A percentile compares a stretch with the other conserved stretches of the same genome.
phyloP scores from a whole-genome alignment of 2,797 vertebrate species.

The Crotalus adamanteus region DNA sequence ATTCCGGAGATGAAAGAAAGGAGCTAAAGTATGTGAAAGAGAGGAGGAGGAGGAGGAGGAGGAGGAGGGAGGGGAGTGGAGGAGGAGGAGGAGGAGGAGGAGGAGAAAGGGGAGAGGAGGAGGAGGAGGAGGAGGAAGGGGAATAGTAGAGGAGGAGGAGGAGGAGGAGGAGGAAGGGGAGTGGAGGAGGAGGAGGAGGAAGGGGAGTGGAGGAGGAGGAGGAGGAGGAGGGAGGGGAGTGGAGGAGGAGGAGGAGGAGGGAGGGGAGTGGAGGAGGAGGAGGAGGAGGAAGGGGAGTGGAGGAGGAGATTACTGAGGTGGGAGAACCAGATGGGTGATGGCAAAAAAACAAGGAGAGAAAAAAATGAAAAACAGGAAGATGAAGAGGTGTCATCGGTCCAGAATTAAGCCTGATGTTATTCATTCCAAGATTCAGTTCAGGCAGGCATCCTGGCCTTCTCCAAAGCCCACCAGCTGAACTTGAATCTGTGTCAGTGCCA shows the following conservation, averaged over 20 bases:
- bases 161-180: slow-evolving; percentile 45
- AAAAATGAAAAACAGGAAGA: slow-evolving; percentile 25
- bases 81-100: slow-evolving; percentile 38
- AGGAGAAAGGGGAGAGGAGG: slow-evolving; percentile 24
- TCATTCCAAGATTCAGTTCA: slow-evolving; percentile 45
- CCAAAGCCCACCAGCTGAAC: slow-evolving; percentile 47
- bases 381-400: slow-evolving; percentile 30
- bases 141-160: not conserved
- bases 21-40: slow-evolving; percentile 67
- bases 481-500: slow-evolving; percentile 58
- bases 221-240: slow-evolving; percentile 9
- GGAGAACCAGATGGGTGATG: slow-evolving; percentile 13
- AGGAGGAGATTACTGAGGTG: slow-evolving; percentile 30
- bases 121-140: no score
- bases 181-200: slow-evolving; percentile 38
- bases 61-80: slow-evolving; percentile 43
- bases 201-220: slow-evolving; percentile 41
- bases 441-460: slow-evolving; percentile 37
- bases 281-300: slow-evolving; percentile 41
- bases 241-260: no score
- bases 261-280: slow-evolving; percentile 7
- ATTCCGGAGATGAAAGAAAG: slow-evolving; percentile 73
- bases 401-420: slow-evolving; percentile 40
- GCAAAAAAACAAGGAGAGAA: slow-evolving; percentile 11
- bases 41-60: slow-evolving; percentile 27